Evolutionary conservation across 2,797 vertebrate species (phyloP), one percentile per base, ranked within the genome.

Genomic region (Lepilemur ruficaudatus): DNA sequence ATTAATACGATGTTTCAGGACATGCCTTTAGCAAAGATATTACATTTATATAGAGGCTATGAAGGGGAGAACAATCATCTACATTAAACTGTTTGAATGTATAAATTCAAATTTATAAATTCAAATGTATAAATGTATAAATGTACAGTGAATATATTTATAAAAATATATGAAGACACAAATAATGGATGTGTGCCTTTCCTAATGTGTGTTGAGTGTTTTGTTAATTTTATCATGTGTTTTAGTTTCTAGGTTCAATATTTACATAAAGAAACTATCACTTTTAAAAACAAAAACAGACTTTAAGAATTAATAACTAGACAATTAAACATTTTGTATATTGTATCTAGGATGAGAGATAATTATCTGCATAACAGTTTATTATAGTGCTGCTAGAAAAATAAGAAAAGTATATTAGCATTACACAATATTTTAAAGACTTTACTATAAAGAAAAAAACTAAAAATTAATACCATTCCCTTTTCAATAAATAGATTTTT

Each of bases 271-370:
- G 30, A 95, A 85, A 65, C 14, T 32, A 87, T 4, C 5, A 89
- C 38, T 69, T 38, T 38, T 69, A 75, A 70, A 82, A 83, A 43
- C 12, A 65, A 65, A 65, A 65, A 65, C 63, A 65, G 63, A 57
- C 2, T 41, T 95, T 85, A 72, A 89, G n/a, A 80, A 65, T 91
- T 85, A 48, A 43, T 75, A 81, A 78, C 1, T 84, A 72, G 30
- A 57, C 28, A 80, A 23, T 73, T 95, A 90, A 90, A 95, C 15
- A 57, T 94, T 86, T 82, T n/a, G 63, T 72, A 61, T 55, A 81
- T 11, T 63, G 2, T 35, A 57, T 28, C 86, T 28, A 92, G 52
- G 20, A 23, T 85, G 63, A 81, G 43, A 83, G 17, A 94, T 4
- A 70, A 38, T 67, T 0, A 70, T 75, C 48, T 75, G 35, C 70